phyloP scores from a whole-genome alignment of 2,888 invertebrate species.

The Harpalus rufipes region DNA sequence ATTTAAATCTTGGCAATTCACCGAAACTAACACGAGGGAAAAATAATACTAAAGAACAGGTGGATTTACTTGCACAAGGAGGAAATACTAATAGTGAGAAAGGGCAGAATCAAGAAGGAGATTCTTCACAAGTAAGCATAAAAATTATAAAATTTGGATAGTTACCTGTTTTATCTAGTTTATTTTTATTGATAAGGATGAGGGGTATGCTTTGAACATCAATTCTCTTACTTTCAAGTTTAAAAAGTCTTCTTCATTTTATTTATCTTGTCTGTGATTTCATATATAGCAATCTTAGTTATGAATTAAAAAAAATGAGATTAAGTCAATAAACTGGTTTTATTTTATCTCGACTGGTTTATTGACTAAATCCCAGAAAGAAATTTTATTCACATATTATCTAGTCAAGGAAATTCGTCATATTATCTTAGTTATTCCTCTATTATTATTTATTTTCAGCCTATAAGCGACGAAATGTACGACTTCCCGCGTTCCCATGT shows the following conservation, averaged over 20 bases:
- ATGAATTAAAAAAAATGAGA: too few species aligned
- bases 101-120: background rate
- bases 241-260: too few species aligned
- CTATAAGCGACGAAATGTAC: conserved; percentile 80
- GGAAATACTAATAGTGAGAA: conserved; percentile 15
- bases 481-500: conserved; percentile 86
- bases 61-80: conserved; percentile 43
- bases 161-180: background rate
- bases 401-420: too few species aligned
- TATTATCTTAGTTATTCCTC: too few species aligned
- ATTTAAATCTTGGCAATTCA: conserved; percentile 76
- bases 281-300: too few species aligned
- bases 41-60: conserved; percentile 49
- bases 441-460: background rate
- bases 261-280: too few species aligned
- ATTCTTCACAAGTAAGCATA: conserved; percentile 20
- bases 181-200: background rate
- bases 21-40: conserved; percentile 42
- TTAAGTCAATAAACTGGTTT: too few species aligned
- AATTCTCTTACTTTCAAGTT: too few species aligned
- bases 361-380: too few species aligned
- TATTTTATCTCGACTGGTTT: too few species aligned
- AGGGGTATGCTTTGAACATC: too few species aligned
- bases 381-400: too few species aligned
- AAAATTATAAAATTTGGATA: background rate